Evolutionary conservation across 2,888 invertebrate genomes (phyloP).

Genomic region (Philhelius pedissequus): DNA sequence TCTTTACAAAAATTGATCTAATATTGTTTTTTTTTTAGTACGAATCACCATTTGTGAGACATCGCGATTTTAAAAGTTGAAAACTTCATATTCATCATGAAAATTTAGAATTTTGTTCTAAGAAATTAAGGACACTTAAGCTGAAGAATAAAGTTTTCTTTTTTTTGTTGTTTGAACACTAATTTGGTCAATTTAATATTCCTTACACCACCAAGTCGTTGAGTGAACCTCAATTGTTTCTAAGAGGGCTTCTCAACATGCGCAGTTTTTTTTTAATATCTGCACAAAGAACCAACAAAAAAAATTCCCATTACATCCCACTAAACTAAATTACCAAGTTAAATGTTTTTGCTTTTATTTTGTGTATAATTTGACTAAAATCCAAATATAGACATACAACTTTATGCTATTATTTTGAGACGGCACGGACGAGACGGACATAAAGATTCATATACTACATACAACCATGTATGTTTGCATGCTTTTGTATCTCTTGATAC

Average conservation of each 20-base stretch:
- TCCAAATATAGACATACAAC: constrained; percentile 42
- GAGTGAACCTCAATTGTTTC: background rate
- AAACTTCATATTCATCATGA: no score
- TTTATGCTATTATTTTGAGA: background rate
- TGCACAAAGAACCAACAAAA: background rate
- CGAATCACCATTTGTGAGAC: no score
- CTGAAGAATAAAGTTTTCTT: no score
- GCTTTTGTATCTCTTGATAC: background rate
- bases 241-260: background rate
- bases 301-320: constrained; percentile 4
- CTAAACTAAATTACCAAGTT: constrained; percentile 35
- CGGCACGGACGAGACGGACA: background rate
- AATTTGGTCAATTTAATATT: no score
- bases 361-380: constrained; percentile 6
- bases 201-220: no score
- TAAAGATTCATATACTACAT: background rate
- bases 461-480: background rate
- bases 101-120: no score
- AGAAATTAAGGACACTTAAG: no score
- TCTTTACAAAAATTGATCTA: no score
- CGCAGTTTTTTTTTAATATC: background rate
- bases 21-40: no score
- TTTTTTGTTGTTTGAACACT: no score
- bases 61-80: no score
- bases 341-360: background rate